These are phyloP conservation scores for Sebastes taczanowskii DNA, from an alignment of 2,797 vertebrate genomes.

Conservation along the genomic window DNA sequence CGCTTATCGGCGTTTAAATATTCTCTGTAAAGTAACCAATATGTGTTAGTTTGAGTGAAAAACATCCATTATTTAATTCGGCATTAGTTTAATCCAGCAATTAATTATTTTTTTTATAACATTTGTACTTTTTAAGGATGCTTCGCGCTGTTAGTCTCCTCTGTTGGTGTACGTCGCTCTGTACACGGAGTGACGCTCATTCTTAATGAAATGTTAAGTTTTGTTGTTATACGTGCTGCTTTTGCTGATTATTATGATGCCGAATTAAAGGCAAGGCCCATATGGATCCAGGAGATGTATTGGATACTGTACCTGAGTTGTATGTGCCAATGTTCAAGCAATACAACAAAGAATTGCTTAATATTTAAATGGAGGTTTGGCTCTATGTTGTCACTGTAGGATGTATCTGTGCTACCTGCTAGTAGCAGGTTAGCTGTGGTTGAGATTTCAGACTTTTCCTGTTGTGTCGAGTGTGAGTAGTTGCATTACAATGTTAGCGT, in stretches of 20 bases:
- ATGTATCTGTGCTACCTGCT: not conserved
- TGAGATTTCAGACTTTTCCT: not conserved
- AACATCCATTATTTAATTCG: fast-evolving
- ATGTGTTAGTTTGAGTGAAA: fast-evolving
- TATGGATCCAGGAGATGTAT: fast-evolving
- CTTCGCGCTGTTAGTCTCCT: not conserved
- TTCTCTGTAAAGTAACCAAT: fast-evolving
- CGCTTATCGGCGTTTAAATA: fast-evolving
- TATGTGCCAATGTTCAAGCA: not conserved
- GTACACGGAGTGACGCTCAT: slow-evolving; percentile 28
- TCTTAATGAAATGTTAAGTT: not conserved
- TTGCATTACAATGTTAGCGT: not conserved
- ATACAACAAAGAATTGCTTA: fast-evolving
- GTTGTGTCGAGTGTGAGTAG: not conserved
- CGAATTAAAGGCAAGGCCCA: fast-evolving
- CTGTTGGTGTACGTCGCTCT: not conserved
- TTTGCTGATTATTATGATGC: fast-evolving
- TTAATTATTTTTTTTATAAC: fast-evolving
- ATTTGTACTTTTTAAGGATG: not conserved
- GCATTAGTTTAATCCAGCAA: not conserved
- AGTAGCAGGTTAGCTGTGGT: slow-evolving; percentile 7
- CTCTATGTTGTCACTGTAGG: not conserved
- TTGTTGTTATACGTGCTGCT: not conserved
- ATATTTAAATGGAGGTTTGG: not conserved
- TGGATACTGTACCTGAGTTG: fast-evolving